A percentile compares a stretch with the other conserved stretches of the same genome.
These are phyloP conservation scores for Neolamprologus fasciatus DNA, from an alignment of 2,113 vertebrate genomes.

Conservation along the genomic window DNA sequence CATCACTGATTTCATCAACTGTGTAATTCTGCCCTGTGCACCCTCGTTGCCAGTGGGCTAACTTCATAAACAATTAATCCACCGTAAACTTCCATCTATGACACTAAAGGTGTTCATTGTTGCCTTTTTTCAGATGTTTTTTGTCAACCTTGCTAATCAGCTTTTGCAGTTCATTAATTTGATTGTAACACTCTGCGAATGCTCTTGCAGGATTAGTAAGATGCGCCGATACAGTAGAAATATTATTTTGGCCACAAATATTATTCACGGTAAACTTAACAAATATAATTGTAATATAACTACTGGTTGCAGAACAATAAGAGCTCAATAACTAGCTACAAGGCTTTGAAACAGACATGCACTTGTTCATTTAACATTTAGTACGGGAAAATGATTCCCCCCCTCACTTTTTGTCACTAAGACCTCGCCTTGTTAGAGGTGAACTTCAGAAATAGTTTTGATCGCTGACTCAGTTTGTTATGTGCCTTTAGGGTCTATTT, in stretches of 20 bases:
- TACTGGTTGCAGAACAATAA: not conserved
- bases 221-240: constrained; percentile 33
- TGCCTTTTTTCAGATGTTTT: constrained; percentile 29
- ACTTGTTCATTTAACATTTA: constrained; percentile 17
- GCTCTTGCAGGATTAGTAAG: constrained; percentile 21
- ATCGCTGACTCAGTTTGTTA: constrained; percentile 65
- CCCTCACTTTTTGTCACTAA: constrained; percentile 10
- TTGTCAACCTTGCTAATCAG: constrained; percentile 54
- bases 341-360: not conserved
- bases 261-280: not conserved
- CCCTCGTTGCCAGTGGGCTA: constrained; percentile 26
- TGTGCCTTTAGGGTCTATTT: constrained; percentile 59
- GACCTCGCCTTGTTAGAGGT: constrained; percentile 53
- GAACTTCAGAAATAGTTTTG: constrained; percentile 67
- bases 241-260: not conserved
- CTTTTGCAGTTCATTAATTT: constrained; percentile 56
- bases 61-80: constrained; percentile 50
- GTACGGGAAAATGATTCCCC: not conserved
- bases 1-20: constrained; percentile 44
- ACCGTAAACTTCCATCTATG: constrained; percentile 36
- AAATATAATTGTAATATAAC: not conserved
- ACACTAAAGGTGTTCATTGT: constrained; percentile 26
- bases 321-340: not conserved
- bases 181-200: constrained; percentile 47
- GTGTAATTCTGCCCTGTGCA: constrained; percentile 46